Base-by-base conservation (phyloP, 1,140 invertebrate genomes). In the Macrostomum lignano region DNA sequence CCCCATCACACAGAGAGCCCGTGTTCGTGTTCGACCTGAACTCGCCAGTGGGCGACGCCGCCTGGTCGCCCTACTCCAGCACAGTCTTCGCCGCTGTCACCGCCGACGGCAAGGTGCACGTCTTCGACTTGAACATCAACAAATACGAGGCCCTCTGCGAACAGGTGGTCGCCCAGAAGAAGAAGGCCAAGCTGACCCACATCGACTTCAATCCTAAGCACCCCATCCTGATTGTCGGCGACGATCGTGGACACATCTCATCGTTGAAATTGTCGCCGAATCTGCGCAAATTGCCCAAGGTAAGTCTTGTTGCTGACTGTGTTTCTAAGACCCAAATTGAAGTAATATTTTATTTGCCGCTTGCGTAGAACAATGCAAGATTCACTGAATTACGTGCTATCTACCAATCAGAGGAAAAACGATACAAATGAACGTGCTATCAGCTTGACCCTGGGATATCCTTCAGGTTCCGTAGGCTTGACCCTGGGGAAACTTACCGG, bases 41-140 rank as follows among this genome's bases (percentile, higher is more conserved):
- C 11, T 69, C 74, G 14, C 67, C 74, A 15, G 76, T 88, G 11
- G 72, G 73, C 9, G 79, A 84, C 52, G 74, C 79, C 2, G 72
- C 74, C 45, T 88, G 81, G 81, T 73, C 81, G 1, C 81, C 81
- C 0, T 88, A 81, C 47, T 84, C 78, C 3, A 81, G 76, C 25
- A 86, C 79, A 5, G 75, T 86, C 0, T 73, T 88, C 46, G 79
- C 78, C 21, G 77, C 75, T 13, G 73, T 75, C n/a, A 81, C 78
- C 7, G 68, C 69, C 23, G 77, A 84, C 51, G 78, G 79, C 36
- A 78, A 78, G 62, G 44, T 54, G 14, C 52, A 48, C 46, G 72
- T 86, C 1, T 91, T 72, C 51, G 81, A 91, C 49, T 58, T 91
- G 28, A 77, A 78, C 48, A 65, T 82, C 0, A 81, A 82, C 46